A percentile compares a stretch with the other conserved stretches of the same genome.
These are phyloP conservation scores for Tychaedon coryphoeus DNA, from an alignment of 2,113 vertebrate species.

Conservation along the genomic window DNA sequence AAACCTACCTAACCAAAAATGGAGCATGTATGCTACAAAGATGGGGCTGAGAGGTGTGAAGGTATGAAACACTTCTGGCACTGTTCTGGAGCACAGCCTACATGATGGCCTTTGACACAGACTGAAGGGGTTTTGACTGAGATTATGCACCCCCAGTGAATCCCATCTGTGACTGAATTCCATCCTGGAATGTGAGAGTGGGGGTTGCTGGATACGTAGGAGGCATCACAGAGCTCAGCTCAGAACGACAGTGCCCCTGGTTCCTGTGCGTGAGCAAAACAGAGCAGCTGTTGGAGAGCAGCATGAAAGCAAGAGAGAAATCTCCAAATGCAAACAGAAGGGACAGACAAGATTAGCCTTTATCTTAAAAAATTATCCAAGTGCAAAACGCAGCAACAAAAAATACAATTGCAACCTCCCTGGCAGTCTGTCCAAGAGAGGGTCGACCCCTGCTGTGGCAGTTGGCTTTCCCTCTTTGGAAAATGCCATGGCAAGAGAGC, in stretches of 20 bases:
- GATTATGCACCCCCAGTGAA: background rate
- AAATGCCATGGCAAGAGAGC: background rate
- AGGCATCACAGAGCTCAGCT: background rate
- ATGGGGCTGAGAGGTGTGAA: background rate
- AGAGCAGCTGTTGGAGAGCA: constrained; percentile 19
- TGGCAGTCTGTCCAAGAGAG: background rate
- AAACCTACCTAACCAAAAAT: background rate
- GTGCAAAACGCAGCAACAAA: background rate
- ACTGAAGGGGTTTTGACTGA: background rate
- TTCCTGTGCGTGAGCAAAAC: background rate
- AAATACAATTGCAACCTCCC: background rate
- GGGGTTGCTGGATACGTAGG: background rate
- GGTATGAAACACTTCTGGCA: background rate
- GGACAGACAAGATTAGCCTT: background rate
- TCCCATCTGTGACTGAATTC: constrained; percentile 64
- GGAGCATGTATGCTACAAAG: background rate
- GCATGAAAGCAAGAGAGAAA: background rate
- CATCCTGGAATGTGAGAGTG: background rate
- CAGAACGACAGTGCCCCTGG: background rate
- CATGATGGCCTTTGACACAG: background rate
- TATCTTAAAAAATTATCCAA: background rate
- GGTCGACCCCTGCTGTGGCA: background rate
- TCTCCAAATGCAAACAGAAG: background rate
- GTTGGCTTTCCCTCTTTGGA: background rate
- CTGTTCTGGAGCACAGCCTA: background rate